Evolutionary conservation across 2,888 invertebrate species (phyloP), one percentile per base, ranked within the genome.

Genomic region (Neoscelio sp.): DNA sequence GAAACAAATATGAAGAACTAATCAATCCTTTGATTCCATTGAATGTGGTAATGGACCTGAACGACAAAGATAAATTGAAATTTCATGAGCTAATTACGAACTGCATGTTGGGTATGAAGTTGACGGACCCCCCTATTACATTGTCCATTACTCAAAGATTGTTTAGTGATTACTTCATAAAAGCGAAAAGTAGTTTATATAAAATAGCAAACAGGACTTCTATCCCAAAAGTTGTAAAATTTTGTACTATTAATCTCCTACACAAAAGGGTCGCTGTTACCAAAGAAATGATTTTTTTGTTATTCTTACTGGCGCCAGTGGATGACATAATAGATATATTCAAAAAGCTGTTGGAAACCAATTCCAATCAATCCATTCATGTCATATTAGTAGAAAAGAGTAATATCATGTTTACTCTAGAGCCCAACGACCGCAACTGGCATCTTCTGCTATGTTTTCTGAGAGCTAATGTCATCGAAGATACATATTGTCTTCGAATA

Each of bases 251-350:
- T 6, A 56, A 15, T 0, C 65, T 90, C 1, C 15, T 80, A 0
- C 70, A 68, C 0, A 67, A 82, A 35, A 84, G 84, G 0, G 85
- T 89, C 0, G 84, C 89, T 0, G 76, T 88, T 0, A 86, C 79
- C 6, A 90, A 90, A 65, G 87, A 88, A 13, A 88, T 86, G 0
- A 82, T 90, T 7, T 83, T 88, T 13, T 2, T 90, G 4, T 67
- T 87, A 12, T 82, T 71, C 15, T 60, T 81, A 6, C 77, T 87
- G 0, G 82, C 83, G 0, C 18, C 85, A 2, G 60, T 77, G 0
- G 42, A 71, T 0, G 75, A 85, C 0, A 46, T 82, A 0, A 13
- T 46, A 0, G 8, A 44, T 0, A 83, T 87, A 8, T 48, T 86
- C 0, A 18, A 23, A 0, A 20, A 56, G 0, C 46, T 81, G 0